A percentile compares a stretch with the other conserved stretches of the same genome.
These are phyloP conservation scores for Oceanites oceanicus DNA, from an alignment of 2,113 vertebrate genomes.

Conservation along the genomic window DNA sequence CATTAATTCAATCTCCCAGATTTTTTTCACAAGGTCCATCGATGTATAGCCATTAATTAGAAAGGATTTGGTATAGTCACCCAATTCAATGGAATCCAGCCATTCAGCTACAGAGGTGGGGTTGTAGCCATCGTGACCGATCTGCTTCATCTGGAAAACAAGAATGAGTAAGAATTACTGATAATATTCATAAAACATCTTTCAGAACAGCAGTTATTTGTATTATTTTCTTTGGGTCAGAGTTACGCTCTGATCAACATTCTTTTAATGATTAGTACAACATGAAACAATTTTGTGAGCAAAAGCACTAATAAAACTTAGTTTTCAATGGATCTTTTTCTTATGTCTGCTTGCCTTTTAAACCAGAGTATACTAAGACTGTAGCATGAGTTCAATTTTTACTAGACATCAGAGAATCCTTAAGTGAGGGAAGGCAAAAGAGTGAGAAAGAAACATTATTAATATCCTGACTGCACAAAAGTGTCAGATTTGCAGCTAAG, in stretches of 20 bases:
- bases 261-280: neutral
- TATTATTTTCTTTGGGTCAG: neutral
- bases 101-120: slow-evolving; percentile 96
- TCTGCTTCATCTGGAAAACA: slow-evolving; percentile 86
- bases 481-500: neutral
- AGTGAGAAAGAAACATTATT: neutral
- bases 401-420: neutral
- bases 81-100: slow-evolving; percentile 95
- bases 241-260: neutral
- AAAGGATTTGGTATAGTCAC: slow-evolving; percentile 97
- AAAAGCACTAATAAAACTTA: neutral
- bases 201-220: neutral
- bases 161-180: neutral
- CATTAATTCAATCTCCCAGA: slow-evolving; percentile 98
- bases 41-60: slow-evolving; percentile 97
- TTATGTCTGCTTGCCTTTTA: neutral
- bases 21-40: slow-evolving; percentile 98
- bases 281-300: neutral
- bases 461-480: neutral
- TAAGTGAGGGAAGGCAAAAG: neutral
- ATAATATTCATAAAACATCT: neutral
- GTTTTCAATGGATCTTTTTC: neutral
- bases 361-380: neutral
- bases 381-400: neutral
- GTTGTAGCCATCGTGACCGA: slow-evolving; percentile 92